Evolutionary conservation across 2,113 vertebrate species (phyloP), one percentile per base, ranked within the genome.

Genomic region (Seriola dumerili): DNA sequence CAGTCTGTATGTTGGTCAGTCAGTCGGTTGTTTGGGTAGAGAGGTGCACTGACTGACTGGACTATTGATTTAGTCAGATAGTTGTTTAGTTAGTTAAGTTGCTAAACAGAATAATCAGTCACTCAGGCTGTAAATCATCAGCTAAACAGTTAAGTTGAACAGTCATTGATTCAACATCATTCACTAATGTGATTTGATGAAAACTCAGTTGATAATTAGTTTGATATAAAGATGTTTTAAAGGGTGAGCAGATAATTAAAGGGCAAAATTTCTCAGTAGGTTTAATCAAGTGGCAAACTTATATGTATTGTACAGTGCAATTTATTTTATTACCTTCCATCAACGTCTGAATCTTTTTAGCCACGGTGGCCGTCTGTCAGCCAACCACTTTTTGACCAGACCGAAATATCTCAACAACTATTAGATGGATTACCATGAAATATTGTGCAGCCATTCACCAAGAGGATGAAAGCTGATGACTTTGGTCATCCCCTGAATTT

Each of bases 1-100:
- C 54, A 55, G 25, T 19, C 54, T 78, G 78, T 25, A 32, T 52
- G 52, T 50, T 19, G 46, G 72, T 76, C 46, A 29, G 75, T 48
- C 25, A 13, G 19, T 25, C 13, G 10, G 57, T 38, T 23, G 34
- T 52, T 25, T 61, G 29, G 16, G 46, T n/a, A 50, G 40, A 64
- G 23, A 61, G 16, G 29, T 25, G 34, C 17, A 59, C 59, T 50
- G 50, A 40, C 14, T 46, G 34, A 64, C 36, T 44, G 34, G 8
- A 62, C 29, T 21, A 66, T 36, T 19, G 34, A 25, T 40, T 50
- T n/a, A 52, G 69, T 29, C 58, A 58, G 40, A 42, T 8, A 42
- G 40, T 11, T 42, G 40, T 42, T 42, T 42, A 11, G 44, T 42
- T n/a, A 50, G 25, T 63, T 23, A 32, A 29, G 46, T 4, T 32